phyloP scores from a whole-genome alignment of 2,113 vertebrate genomes.

The Emydocephalus ijimae region DNA sequence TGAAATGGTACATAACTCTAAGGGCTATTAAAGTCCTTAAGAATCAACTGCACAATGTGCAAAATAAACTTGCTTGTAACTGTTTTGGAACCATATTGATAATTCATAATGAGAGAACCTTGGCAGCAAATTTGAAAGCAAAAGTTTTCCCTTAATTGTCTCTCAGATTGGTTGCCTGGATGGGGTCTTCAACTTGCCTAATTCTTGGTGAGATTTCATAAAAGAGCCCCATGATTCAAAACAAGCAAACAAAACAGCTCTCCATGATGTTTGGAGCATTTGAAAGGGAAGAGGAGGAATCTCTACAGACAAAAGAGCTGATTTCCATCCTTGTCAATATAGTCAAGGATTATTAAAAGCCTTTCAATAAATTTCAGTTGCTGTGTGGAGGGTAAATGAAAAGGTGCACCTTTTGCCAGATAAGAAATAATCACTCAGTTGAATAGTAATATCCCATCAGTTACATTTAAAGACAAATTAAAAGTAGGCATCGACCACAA shows the following conservation, averaged over 20 bases:
- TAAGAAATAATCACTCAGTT: not conserved
- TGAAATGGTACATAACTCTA: not conserved
- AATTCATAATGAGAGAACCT: not conserved
- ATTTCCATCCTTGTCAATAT: not conserved
- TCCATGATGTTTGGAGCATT: not conserved
- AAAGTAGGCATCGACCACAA: not conserved
- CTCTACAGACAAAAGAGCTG: not conserved
- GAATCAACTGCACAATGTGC: not conserved
- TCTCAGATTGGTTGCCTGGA: not conserved
- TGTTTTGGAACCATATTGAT: not conserved
- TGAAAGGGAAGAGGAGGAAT: not conserved
- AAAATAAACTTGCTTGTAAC: not conserved
- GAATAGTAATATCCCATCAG: not conserved
- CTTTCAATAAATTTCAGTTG: not conserved
- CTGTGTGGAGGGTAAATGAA: not conserved
- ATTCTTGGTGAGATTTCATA: not conserved
- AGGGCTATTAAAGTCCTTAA: not conserved
- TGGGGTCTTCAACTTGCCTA: not conserved
- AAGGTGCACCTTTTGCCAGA: not conserved
- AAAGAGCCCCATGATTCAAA: not conserved
- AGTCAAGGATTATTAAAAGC: not conserved
- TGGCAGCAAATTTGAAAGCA: not conserved
- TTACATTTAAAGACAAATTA: constrained; percentile 14
- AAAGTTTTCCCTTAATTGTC: not conserved
- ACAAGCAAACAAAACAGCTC: not conserved